Conservation (phyloP, 2,888 invertebrate species). For the Aporophyla nigra region DNA sequence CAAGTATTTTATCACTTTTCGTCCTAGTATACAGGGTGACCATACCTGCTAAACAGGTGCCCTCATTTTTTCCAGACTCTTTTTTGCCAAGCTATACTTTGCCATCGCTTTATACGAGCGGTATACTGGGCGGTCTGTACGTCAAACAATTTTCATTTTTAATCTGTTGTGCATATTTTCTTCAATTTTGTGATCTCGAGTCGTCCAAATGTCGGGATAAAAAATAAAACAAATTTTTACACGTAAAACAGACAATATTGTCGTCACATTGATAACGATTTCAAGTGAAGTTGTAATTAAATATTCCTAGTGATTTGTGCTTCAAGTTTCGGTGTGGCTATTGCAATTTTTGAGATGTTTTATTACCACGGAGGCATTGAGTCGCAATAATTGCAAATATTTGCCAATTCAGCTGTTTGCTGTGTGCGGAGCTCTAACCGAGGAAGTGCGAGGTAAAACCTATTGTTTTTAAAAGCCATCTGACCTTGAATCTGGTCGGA, state of each 20-base stretch:
- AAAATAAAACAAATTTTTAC: slow-evolving; percentile 50
- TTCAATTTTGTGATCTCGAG: slow-evolving; percentile 53
- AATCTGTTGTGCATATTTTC: slow-evolving; percentile 52
- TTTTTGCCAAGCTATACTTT: no score
- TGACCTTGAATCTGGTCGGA: slow-evolving; percentile 72
- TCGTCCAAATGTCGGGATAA: slow-evolving; percentile 57
- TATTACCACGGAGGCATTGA: slow-evolving; percentile 65
- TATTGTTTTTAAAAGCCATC: slow-evolving; percentile 41
- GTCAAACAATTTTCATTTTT: slow-evolving; percentile 32
- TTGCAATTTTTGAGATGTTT: slow-evolving; percentile 73
- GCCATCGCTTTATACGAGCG: no score
- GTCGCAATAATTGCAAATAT: slow-evolving; percentile 72
- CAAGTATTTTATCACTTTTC: no score
- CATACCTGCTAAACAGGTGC: no score
- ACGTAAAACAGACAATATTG: slow-evolving; percentile 36
- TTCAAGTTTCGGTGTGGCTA: slow-evolving; percentile 55
- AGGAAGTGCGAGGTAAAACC: slow-evolving; percentile 65
- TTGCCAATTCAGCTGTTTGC: slow-evolving; percentile 65
- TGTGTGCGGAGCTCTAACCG: slow-evolving; percentile 47
- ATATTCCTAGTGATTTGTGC: slow-evolving; percentile 47
- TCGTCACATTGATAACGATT: slow-evolving; percentile 24
- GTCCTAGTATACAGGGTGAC: no score
- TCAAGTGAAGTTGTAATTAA: slow-evolving; percentile 40
- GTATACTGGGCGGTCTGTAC: background rate
- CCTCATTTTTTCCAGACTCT: no score